Percentiles rank a stretch among this genome's conserved stretches.
Evolutionary conservation across 1,140 invertebrate species (phyloP).

Genomic region (Muscidifurax raptorellus): DNA sequence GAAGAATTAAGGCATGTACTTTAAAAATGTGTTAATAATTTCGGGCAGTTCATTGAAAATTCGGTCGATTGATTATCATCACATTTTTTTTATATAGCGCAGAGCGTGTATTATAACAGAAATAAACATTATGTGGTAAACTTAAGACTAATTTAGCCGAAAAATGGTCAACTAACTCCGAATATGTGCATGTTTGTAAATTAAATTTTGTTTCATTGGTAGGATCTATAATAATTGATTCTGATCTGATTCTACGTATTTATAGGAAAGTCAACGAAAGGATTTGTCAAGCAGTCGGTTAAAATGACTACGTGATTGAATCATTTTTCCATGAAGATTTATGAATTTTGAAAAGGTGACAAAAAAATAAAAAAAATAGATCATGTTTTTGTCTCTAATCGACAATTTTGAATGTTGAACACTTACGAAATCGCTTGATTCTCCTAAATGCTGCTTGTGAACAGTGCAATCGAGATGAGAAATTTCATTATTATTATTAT

Average conservation of each 20-base stretch:
- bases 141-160: slow-evolving; percentile 33
- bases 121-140: slow-evolving; percentile 28
- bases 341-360: slow-evolving; percentile 20
- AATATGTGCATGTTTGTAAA: slow-evolving; percentile 68
- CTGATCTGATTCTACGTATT: slow-evolving; percentile 41
- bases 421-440: slow-evolving; percentile 76
- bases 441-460: slow-evolving; percentile 75
- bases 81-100: slow-evolving; percentile 7
- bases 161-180: slow-evolving; percentile 68
- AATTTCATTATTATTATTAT: slow-evolving; percentile 20
- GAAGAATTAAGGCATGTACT: neutral
- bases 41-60: neutral
- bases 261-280: slow-evolving; percentile 40
- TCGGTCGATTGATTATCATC: neutral
- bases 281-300: slow-evolving; percentile 51
- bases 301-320: slow-evolving; percentile 39
- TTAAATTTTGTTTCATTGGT: slow-evolving; percentile 51
- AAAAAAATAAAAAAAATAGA: neutral
- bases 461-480: slow-evolving; percentile 61
- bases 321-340: neutral
- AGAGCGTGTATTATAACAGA: neutral
- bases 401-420: slow-evolving; percentile 57
- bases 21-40: slow-evolving; percentile 29
- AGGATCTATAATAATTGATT: slow-evolving; percentile 56
- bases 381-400: slow-evolving; percentile 23